Conservation (phyloP, 2,113 vertebrate genomes). For the Corvus moneduloides region DNA sequence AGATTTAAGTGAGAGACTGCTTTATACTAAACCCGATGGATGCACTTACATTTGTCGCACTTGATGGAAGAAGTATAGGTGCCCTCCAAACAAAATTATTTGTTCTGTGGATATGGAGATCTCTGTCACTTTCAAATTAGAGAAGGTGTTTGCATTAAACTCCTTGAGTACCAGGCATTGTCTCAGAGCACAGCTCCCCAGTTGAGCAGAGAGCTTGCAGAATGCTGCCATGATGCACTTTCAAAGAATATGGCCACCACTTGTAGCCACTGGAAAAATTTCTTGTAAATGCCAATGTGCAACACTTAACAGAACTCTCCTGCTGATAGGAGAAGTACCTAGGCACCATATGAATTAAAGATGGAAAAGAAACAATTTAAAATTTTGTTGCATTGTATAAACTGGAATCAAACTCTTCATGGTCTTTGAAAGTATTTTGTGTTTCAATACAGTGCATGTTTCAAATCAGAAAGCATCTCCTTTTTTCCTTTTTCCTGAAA, state of each 20-base stretch:
- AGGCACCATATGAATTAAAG: not conserved
- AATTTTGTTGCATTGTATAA: not conserved
- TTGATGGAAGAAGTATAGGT: not conserved
- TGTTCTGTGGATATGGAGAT: not conserved
- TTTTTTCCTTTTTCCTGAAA: constrained; percentile 46
- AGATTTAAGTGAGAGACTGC: not conserved
- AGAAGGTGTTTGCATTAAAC: not conserved
- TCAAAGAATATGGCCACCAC: not conserved
- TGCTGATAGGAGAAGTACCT: not conserved
- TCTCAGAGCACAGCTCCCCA: not conserved
- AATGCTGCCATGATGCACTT: not conserved
- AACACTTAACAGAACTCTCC: not conserved
- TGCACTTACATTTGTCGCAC: not conserved
- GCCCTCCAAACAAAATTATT: not conserved
- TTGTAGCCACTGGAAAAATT: not conserved
- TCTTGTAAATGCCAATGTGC: not conserved
- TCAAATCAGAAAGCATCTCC: constrained; percentile 42
- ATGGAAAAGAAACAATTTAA: not conserved
- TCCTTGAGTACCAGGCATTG: not conserved
- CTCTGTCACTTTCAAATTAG: not conserved
- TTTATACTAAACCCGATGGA: not conserved
- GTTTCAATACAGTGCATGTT: constrained; percentile 42
- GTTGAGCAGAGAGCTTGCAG: not conserved
- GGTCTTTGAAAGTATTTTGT: constrained; percentile 40
- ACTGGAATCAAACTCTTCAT: constrained; percentile 27